phyloP scores from a whole-genome alignment of 2,113 vertebrate genomes.

The Etheostoma spectabile region DNA sequence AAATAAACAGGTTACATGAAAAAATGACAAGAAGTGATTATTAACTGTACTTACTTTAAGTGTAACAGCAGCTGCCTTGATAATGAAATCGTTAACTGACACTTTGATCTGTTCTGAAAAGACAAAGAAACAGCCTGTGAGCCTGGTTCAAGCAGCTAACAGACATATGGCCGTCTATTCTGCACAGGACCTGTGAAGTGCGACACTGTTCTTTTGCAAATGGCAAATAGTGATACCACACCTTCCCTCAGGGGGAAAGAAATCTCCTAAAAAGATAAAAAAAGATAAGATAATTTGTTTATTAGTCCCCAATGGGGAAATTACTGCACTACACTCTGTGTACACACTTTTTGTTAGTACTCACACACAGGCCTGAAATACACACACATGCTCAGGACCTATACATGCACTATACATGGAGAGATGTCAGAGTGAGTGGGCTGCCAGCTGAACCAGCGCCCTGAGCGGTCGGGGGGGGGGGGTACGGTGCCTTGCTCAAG shows the following conservation, averaged over 20 bases:
- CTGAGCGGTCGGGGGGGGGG: no score
- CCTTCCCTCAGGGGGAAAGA: background rate
- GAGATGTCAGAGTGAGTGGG: no score
- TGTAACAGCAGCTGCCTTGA: slow-evolving; percentile 94
- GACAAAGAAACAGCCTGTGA: slow-evolving; percentile 50
- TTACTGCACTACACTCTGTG: no score
- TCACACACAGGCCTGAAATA: no score
- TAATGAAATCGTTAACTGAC: slow-evolving; percentile 98
- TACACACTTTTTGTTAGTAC: no score
- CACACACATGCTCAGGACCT: no score
- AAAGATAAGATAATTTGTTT: no score
- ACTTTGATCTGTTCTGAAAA: slow-evolving; percentile 93
- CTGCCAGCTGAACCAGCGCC: no score
- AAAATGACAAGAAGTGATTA: background rate
- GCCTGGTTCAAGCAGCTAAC: background rate
- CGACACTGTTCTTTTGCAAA: background rate
- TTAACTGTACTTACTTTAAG: slow-evolving; percentile 89
- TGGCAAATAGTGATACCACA: background rate
- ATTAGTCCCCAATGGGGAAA: no score
- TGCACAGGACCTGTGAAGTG: background rate
- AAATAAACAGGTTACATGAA: background rate
- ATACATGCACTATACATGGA: no score
- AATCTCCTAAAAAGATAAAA: no score
- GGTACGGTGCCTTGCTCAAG: no score
- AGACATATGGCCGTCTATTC: background rate